A percentile compares a stretch with the other conserved stretches of the same genome.
Conservation (phyloP, 2,888 invertebrate genomes). For the Amphipyra berbera region DNA sequence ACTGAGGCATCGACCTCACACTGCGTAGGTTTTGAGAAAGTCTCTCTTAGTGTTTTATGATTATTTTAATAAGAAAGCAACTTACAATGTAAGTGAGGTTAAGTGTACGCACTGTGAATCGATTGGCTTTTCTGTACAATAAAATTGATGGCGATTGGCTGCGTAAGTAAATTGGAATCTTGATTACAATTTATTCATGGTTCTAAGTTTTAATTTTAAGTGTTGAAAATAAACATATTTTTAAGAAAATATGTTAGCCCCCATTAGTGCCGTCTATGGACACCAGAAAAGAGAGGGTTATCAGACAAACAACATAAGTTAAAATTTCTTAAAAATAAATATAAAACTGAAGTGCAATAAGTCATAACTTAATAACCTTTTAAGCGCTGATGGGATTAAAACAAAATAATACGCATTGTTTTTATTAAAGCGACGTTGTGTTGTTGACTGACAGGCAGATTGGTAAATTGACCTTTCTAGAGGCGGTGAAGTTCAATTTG, state of each 20-base stretch:
- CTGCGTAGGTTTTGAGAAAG: slow-evolving; percentile 61
- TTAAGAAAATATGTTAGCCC: no score
- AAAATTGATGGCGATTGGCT: slow-evolving; percentile 52
- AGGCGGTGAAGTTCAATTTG: slow-evolving; percentile 49
- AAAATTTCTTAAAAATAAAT: background rate
- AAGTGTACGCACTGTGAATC: slow-evolving; percentile 54
- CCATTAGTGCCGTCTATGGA: no score
- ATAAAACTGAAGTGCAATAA: slow-evolving; percentile 33
- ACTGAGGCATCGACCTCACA: slow-evolving; percentile 63
- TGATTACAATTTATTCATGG: slow-evolving; percentile 15
- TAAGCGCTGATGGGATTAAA: slow-evolving; percentile 44
- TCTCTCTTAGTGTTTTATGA: slow-evolving; percentile 62
- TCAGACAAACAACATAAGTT: no score
- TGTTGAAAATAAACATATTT: no score
- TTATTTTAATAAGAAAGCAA: slow-evolving; percentile 63
- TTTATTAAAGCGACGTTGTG: slow-evolving; percentile 41
- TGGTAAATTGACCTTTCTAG: slow-evolving; percentile 55
- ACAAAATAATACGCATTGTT: slow-evolving; percentile 52
- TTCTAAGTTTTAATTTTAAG: background rate
- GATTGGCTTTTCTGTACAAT: slow-evolving; percentile 57
- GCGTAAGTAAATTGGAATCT: slow-evolving; percentile 45
- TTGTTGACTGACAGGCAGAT: slow-evolving; percentile 57
- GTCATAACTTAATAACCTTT: slow-evolving; percentile 48
- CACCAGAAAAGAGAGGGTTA: no score
- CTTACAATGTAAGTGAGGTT: slow-evolving; percentile 55